phyloP scores from a whole-genome alignment of 2,797 vertebrate genomes.

The Lates japonicus region DNA sequence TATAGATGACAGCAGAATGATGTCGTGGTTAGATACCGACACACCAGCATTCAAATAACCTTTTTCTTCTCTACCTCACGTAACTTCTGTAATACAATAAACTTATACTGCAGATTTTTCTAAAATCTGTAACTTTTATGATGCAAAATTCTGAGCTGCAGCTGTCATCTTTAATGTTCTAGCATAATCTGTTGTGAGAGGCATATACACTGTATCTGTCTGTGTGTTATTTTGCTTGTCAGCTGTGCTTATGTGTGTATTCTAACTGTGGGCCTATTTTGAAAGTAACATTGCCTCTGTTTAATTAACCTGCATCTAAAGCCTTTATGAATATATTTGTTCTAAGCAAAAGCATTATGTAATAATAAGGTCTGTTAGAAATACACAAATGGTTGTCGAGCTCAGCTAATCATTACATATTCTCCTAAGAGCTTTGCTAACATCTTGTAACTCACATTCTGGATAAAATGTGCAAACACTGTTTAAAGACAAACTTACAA shows the following conservation, averaged over 20 bases:
- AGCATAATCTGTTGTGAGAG: neutral
- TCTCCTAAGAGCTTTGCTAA: constrained; percentile 1
- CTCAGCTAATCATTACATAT: constrained; percentile 27
- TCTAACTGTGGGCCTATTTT: neutral
- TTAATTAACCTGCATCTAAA: constrained; percentile 35
- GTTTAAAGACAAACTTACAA: neutral
- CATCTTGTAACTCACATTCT: constrained; percentile 16
- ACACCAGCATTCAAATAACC: neutral
- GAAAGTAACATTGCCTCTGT: constrained; percentile 1
- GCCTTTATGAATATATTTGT: constrained; percentile 35
- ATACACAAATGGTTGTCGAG: constrained; percentile 19
- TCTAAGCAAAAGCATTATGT: constrained; percentile 42
- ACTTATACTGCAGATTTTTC: neutral
- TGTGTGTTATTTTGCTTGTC: constrained; percentile 5
- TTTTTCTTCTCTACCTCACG: neutral
- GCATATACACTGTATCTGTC: neutral
- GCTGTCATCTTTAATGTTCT: constrained; percentile 9
- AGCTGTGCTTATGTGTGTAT: constrained; percentile 21
- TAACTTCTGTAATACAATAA: neutral
- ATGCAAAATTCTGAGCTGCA: neutral
- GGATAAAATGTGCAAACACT: neutral
- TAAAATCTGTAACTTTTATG: neutral
- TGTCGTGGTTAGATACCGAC: neutral
- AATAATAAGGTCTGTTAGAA: constrained; percentile 32
- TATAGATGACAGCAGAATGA: neutral